Evolutionary conservation across 2,888 invertebrate genomes (phyloP), one percentile per base, ranked within the genome.

Genomic region (Pterostichus madidus): DNA sequence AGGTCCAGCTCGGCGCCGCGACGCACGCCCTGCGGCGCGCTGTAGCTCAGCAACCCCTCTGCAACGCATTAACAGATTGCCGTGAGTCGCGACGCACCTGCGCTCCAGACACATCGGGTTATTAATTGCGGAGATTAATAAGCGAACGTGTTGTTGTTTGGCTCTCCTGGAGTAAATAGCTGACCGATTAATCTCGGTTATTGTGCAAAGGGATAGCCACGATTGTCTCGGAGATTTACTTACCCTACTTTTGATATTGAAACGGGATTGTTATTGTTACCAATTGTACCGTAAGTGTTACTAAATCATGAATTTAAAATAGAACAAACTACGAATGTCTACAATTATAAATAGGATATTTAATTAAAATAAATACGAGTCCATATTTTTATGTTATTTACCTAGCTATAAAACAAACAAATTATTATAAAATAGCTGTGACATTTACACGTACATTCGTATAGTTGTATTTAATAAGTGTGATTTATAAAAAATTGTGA

Each of bases 21-120:
- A 84, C 92, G 92, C 76, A 93, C 91, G 86, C 95, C 95, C 89
- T 95, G 94, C 35, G 95, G 95, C 92, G 95, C 94, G 86, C 94
- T 93, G 90, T 97, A 97, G 85, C 95, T 94, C 86, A 96, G 90
- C 84, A 96, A 91, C 84, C 95, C 95, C 89, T 95, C 96, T 96
- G 92, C 32, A 90, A 91, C 84, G 68, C 83, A 83, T 83, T 83
- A 83, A 77, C 83, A 83, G 83, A 83, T 83, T 83, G 77, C 77
- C 35, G 15, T 44, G 56, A 73, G 17, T 49, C 24, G 68, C 46
- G 7, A 32, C 49, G 75, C 81, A 82, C 83, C 83, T 83, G 83
- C 77, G 83, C 53, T 71, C 31, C 64, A 39, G 39, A 77, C 13
- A 53, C 56, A 15, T 10, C 49, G 52, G 39, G 39, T 39, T 39